Percentiles rank a stretch among this genome's conserved stretches.
These are phyloP conservation scores for Felis chaus DNA, from an alignment of 2,113 vertebrate species.

Conservation along the genomic window DNA sequence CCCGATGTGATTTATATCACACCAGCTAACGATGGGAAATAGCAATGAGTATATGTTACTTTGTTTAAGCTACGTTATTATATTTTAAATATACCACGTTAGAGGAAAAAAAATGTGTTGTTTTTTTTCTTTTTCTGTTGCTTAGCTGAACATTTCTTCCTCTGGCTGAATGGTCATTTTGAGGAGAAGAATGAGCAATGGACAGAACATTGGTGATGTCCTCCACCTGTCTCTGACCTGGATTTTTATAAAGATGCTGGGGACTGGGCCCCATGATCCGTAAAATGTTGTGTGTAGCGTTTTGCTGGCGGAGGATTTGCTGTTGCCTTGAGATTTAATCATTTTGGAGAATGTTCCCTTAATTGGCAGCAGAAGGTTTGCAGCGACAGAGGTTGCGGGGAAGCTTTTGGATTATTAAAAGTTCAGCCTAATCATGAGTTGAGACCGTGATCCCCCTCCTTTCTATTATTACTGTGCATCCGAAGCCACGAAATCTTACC, in stretches of 20 bases:
- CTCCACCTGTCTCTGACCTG: not conserved
- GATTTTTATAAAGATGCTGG: not conserved
- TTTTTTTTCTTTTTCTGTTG: not conserved
- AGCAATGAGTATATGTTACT: not conserved
- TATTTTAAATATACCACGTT: not conserved
- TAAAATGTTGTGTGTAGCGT: not conserved
- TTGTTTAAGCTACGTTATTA: not conserved
- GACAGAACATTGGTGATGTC: not conserved
- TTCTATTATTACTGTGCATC: not conserved
- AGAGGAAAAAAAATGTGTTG: not conserved
- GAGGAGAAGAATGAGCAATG: not conserved
- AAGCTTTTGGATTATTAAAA: conserved; percentile 2
- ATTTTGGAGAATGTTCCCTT: conserved; percentile 12
- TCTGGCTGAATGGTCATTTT: not conserved
- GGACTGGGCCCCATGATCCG: not conserved
- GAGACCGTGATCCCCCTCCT: not conserved
- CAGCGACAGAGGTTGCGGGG: not conserved
- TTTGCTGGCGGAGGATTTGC: not conserved
- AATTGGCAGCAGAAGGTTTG: conserved; percentile 10
- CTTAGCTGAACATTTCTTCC: not conserved
- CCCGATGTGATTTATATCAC: conserved; percentile 32
- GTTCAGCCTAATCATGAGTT: not conserved
- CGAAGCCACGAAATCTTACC: not conserved
- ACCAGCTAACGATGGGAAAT: not conserved
- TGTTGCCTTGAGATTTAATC: not conserved